Percentiles rank a stretch among this genome's conserved stretches.
Conservation (phyloP, 2,797 vertebrate species). For the Pseudomugil gertrudae region DNA sequence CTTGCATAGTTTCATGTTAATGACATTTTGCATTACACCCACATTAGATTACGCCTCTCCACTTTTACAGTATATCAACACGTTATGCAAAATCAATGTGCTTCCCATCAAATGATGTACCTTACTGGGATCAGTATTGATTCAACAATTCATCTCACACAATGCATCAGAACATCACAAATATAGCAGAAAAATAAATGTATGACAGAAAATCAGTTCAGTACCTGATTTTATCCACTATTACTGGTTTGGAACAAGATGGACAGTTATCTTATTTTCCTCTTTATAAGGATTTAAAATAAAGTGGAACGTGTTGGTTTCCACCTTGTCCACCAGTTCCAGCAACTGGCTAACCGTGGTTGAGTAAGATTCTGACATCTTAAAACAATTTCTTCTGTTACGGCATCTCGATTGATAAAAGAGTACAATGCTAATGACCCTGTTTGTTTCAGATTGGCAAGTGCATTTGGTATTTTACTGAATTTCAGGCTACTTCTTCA, state of each 20-base stretch:
- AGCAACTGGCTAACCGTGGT: neutral
- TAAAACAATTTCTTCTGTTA: neutral
- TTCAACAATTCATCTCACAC: neutral
- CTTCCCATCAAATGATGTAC: neutral
- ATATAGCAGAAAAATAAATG: neutral
- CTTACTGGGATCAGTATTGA: neutral
- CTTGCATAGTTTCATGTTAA: neutral
- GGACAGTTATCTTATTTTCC: neutral
- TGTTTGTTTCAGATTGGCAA: neutral
- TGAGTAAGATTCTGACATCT: neutral
- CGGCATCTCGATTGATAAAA: too few species aligned
- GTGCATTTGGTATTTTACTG: neutral
- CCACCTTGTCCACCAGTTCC: neutral
- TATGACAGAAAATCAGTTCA: neutral
- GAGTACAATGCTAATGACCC: too few species aligned
- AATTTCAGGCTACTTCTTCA: constrained; percentile 23
- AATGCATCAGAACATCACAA: neutral
- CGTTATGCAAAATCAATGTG: neutral
- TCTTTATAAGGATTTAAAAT: neutral
- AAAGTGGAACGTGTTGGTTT: neutral
- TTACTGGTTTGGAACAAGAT: neutral
- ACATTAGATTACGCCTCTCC: neutral
- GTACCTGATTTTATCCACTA: neutral
- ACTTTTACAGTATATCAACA: constrained; percentile 1
- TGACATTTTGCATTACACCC: neutral